phyloP scores from a whole-genome alignment of 1,140 invertebrate species.

The Rhopalosiphum maidis region DNA sequence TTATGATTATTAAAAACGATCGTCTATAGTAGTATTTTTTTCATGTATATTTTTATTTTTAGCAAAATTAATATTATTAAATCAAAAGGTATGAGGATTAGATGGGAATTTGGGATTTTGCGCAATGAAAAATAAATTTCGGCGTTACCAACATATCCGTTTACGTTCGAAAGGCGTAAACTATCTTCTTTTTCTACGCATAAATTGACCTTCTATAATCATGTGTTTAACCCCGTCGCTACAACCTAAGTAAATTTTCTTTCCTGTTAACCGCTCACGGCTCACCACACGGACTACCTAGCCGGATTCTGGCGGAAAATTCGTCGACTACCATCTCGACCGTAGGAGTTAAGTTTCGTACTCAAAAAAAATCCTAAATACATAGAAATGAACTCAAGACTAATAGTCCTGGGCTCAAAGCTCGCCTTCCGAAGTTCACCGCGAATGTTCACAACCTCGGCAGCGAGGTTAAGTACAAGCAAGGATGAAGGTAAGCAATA shows the following conservation, averaged over 20 bases:
- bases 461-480: background rate
- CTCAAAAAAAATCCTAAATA: background rate
- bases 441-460: conserved; percentile 39
- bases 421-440: conserved; percentile 31
- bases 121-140: background rate
- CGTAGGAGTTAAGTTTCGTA: background rate
- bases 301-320: conserved; percentile 9
- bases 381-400: conserved; percentile 49
- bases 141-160: background rate
- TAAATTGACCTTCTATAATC: conserved; percentile 40
- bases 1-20: background rate
- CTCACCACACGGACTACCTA: background rate
- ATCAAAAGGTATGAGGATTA: background rate
- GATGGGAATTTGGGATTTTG: no score
- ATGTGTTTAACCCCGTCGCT: conserved; percentile 7
- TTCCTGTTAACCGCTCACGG: conserved; percentile 15
- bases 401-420: conserved; percentile 16
- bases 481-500: conserved; percentile 18
- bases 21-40: background rate
- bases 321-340: conserved; percentile 22
- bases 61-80: background rate
- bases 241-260: background rate
- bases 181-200: background rate
- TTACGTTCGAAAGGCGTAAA: background rate
- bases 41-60: background rate